Conservation (phyloP, 1,140 invertebrate genomes). For the Formica exsecta region DNA sequence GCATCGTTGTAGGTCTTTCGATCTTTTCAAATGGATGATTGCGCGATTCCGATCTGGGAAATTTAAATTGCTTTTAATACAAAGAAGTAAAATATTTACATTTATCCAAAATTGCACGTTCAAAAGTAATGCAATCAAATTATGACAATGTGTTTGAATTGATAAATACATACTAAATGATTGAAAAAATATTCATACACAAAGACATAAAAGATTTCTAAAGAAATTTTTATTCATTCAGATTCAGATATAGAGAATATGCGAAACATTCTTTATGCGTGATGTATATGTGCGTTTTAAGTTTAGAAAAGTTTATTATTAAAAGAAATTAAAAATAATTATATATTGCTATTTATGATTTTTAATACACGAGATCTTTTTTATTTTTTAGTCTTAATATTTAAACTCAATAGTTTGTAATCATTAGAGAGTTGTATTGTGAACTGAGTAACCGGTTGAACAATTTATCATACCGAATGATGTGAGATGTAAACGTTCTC, state of each 20-base stretch:
- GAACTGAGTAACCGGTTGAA: neutral
- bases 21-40: conserved; percentile 45
- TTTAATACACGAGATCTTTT: neutral
- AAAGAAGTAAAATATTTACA: neutral
- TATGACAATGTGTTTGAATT: neutral
- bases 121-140: neutral
- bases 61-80: conserved; percentile 26
- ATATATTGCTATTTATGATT: neutral
- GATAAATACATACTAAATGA: neutral
- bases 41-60: neutral
- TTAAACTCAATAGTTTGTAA: neutral
- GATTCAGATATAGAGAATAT: neutral
- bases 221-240: neutral
- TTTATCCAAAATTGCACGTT: neutral
- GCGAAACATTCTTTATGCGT: neutral
- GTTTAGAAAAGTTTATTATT: neutral
- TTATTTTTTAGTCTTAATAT: conserved; percentile 1
- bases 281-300: neutral
- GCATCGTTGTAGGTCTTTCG: conserved; percentile 5
- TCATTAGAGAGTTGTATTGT: neutral
- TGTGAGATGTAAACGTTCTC: neutral
- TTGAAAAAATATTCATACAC: neutral
- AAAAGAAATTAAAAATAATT: conserved; percentile 13
- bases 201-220: neutral
- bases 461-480: conserved; percentile 3